phyloP scores from a whole-genome alignment of 2,797 vertebrate species.

The Octomys mimax region DNA sequence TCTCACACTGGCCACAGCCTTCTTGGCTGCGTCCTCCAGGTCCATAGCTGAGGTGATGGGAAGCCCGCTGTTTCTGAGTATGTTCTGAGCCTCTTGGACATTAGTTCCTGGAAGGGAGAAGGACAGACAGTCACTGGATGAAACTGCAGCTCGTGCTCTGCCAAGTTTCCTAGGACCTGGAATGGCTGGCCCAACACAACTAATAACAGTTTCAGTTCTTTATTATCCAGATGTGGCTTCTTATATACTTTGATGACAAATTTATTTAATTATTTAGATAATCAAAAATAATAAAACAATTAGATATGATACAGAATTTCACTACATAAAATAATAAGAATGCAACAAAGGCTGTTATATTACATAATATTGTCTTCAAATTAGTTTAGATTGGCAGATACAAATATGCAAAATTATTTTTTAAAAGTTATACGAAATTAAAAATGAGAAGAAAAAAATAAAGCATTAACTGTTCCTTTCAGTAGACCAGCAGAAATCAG shows the following conservation, averaged over 20 bases:
- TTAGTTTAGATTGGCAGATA: too few relatives aligned
- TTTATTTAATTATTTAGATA: neutral
- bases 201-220: neutral
- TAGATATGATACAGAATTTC: too few relatives aligned
- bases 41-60: conserved; percentile 94
- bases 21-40: conserved; percentile 98
- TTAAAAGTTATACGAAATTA: too few relatives aligned
- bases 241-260: neutral
- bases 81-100: conserved; percentile 95
- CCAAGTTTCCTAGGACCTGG: neutral
- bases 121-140: conserved; percentile 14
- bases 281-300: too few relatives aligned
- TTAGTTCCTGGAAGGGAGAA: conserved; percentile 93
- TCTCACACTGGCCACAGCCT: conserved; percentile 94
- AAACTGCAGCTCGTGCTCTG: neutral
- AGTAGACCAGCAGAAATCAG: too few relatives aligned
- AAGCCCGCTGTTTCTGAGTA: conserved; percentile 95
- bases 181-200: neutral
- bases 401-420: too few relatives aligned
- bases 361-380: too few relatives aligned
- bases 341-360: too few relatives aligned
- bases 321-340: too few relatives aligned
- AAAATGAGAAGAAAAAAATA: too few relatives aligned
- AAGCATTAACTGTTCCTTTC: too few relatives aligned
- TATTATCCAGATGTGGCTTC: neutral